These are phyloP conservation scores for Ceratotherium simum DNA, from an alignment of 2,113 vertebrate species.

Conservation along the genomic window DNA sequence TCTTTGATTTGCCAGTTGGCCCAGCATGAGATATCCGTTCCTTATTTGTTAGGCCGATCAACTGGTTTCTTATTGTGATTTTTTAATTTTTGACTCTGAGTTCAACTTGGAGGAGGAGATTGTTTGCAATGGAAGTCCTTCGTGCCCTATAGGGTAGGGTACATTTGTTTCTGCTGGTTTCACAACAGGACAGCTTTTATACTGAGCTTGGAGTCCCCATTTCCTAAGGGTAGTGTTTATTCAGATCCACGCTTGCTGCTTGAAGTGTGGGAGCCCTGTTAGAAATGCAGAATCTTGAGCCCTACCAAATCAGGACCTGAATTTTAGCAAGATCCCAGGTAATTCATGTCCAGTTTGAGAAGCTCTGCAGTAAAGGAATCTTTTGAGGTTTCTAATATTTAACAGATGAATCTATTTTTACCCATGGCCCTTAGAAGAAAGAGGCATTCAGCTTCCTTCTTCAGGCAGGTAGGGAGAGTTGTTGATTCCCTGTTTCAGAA, in stretches of 20 bases:
- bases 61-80: not conserved
- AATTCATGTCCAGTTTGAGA: constrained; percentile 26
- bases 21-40: not conserved
- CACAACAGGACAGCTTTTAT: not conserved
- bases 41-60: not conserved
- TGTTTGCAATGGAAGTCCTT: not conserved
- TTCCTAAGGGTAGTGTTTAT: not conserved
- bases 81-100: constrained; percentile 12
- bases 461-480: not conserved
- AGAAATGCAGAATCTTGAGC: not conserved
- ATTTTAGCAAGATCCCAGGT: constrained; percentile 19
- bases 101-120: not conserved
- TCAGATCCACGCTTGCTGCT: not conserved
- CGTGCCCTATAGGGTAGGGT: not conserved
- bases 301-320: not conserved
- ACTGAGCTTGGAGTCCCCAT: not conserved
- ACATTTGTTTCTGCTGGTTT: not conserved
- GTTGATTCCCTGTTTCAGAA: constrained; percentile 8
- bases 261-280: not conserved
- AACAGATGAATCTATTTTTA: constrained; percentile 63
- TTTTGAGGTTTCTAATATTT: constrained; percentile 65
- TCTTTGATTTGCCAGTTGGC: not conserved
- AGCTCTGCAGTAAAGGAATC: not conserved
- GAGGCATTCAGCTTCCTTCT: constrained; percentile 54
- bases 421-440: constrained; percentile 27